These are phyloP conservation scores for Neodon shergylaensis DNA, from an alignment of 2,113 vertebrate genomes.

Conservation along the genomic window DNA sequence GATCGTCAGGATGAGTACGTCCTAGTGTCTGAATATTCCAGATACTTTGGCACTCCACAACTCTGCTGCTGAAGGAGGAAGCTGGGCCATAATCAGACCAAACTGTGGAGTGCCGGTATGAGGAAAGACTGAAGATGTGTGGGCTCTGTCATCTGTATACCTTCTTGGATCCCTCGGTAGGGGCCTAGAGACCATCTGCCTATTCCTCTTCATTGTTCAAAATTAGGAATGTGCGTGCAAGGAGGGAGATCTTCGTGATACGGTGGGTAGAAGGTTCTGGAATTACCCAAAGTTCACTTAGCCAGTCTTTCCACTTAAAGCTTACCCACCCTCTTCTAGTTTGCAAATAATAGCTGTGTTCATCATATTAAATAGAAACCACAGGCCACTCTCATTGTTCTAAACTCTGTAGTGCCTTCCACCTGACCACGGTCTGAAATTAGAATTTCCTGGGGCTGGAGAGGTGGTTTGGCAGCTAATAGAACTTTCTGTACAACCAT, in stretches of 20 bases:
- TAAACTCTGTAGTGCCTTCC: not conserved
- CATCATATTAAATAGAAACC: not conserved
- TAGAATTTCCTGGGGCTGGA: not conserved
- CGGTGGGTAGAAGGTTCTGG: not conserved
- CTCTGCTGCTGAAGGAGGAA: not conserved
- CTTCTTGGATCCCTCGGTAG: not conserved
- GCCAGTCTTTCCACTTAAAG: not conserved
- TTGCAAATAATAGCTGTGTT: not conserved
- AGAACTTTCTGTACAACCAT: not conserved
- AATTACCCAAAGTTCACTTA: not conserved
- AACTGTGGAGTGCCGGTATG: fast-evolving
- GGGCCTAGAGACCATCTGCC: not conserved
- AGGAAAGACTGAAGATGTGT: not conserved
- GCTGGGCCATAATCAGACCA: fast-evolving
- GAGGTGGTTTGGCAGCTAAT: not conserved
- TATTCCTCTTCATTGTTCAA: not conserved
- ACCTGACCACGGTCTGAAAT: not conserved
- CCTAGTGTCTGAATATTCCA: not conserved
- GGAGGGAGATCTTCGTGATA: not conserved
- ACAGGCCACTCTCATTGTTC: not conserved
- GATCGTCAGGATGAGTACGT: fast-evolving
- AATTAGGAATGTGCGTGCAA: not conserved
- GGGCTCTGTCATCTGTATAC: not conserved
- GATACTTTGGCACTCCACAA: not conserved
- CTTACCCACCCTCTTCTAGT: not conserved